phyloP scores from a whole-genome alignment of 2,797 vertebrate species.

The Pempheris klunzingeri region DNA sequence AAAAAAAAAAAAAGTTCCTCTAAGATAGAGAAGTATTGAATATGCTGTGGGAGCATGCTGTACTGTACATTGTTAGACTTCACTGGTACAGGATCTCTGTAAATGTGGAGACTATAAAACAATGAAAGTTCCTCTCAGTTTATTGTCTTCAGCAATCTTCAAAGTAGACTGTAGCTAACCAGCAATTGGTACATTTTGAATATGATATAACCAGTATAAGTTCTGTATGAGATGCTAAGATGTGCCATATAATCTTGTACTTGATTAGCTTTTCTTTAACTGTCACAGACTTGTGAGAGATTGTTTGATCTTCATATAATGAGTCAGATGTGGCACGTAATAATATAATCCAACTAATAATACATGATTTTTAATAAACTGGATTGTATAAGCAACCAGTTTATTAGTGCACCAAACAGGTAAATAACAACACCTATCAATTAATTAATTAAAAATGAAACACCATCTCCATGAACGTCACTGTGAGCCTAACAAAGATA shows the following conservation, averaged over 20 bases:
- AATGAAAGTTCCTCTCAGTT: neutral
- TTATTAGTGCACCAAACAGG: too few relatives aligned
- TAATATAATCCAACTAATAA: too few relatives aligned
- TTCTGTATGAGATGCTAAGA: conserved; percentile 1
- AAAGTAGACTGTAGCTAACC: neutral
- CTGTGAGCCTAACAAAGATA: too few relatives aligned
- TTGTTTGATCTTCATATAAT: too few relatives aligned
- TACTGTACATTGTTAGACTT: neutral
- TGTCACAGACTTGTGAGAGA: too few relatives aligned
- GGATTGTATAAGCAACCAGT: too few relatives aligned
- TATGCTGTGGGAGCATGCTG: neutral
- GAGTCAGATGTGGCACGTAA: too few relatives aligned
- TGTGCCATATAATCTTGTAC: neutral
- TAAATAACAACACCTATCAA: too few relatives aligned
- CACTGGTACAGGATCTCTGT: neutral
- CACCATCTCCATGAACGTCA: too few relatives aligned
- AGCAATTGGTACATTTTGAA: neutral
- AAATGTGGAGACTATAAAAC: neutral
- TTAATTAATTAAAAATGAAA: too few relatives aligned
- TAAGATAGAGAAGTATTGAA: neutral
- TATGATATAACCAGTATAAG: neutral
- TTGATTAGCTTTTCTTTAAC: too few relatives aligned
- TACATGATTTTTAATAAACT: too few relatives aligned
- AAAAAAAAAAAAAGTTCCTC: neutral
- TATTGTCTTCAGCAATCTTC: neutral